phyloP scores from a whole-genome alignment of 2,797 vertebrate species.

The Prionace glauca region DNA sequence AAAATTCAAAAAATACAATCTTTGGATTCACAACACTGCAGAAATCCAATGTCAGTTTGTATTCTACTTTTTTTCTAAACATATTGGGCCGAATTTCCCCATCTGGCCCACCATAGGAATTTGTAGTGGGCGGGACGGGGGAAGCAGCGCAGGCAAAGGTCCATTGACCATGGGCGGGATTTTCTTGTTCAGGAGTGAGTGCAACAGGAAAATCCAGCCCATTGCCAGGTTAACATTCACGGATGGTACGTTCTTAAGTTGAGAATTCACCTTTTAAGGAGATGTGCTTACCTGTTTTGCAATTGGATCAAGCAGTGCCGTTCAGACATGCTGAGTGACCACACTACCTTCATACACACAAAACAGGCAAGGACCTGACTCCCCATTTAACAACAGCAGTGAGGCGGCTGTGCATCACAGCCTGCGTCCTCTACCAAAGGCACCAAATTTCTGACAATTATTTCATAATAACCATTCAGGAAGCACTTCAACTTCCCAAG shows the following conservation, averaged over 20 bases:
- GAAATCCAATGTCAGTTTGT: background rate
- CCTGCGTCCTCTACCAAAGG: background rate
- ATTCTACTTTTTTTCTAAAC: background rate
- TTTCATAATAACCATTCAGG: background rate
- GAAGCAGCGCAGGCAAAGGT: no score
- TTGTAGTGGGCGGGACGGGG: no score
- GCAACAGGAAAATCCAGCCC: no score
- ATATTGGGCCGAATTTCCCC: no score
- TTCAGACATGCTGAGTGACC: constrained; percentile 20
- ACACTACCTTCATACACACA: background rate
- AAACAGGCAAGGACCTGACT: background rate
- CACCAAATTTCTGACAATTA: background rate
- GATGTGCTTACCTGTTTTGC: background rate
- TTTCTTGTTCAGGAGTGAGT: no score
- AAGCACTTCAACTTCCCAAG: background rate
- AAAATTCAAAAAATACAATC: background rate
- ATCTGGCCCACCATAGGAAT: no score
- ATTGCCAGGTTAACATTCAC: background rate
- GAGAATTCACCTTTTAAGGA: background rate
- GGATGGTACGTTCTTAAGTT: background rate
- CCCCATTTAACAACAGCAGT: background rate
- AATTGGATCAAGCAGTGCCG: constrained; percentile 4
- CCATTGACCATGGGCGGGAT: no score
- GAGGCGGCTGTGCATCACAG: background rate
- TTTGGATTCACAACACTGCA: background rate